phyloP scores from a whole-genome alignment of 2,113 vertebrate genomes.

The Phrynocephalus versicolor region DNA sequence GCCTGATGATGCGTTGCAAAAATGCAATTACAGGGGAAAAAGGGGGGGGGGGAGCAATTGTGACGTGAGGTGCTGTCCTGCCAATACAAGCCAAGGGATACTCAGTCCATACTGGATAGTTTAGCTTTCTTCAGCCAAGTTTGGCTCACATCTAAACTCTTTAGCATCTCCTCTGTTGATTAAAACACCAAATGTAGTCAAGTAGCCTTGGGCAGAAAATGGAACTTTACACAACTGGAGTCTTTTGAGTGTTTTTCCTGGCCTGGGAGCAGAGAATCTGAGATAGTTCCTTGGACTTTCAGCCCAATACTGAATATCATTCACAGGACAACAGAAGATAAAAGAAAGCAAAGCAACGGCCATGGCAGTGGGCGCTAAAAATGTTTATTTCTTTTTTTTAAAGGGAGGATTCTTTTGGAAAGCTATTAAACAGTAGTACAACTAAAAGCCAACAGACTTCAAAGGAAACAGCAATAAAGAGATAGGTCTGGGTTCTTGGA shows the following conservation, averaged over 20 bases:
- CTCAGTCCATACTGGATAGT: neutral
- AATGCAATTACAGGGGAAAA: neutral
- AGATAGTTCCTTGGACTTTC: neutral
- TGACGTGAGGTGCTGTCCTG: neutral
- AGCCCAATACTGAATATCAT: too few relatives aligned
- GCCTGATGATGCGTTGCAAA: neutral
- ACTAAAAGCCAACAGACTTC: neutral
- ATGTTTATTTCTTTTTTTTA: neutral
- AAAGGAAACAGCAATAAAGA: neutral
- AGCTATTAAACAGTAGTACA: neutral
- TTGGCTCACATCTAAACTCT: neutral
- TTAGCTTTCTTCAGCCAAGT: neutral
- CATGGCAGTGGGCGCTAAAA: accelerated
- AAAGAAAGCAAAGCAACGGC: neutral
- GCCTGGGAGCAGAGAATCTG: neutral
- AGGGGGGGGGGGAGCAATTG: too few relatives aligned
- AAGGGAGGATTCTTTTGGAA: neutral
- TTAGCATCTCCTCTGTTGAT: neutral
- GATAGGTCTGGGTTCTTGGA: neutral
- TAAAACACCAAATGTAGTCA: neutral
- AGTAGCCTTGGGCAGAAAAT: neutral
- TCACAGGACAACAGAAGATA: neutral
- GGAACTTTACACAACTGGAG: neutral
- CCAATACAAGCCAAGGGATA: neutral
- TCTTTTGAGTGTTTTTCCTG: neutral